Base-by-base conservation (phyloP, 1,140 invertebrate species). In the Patella vulgata region DNA sequence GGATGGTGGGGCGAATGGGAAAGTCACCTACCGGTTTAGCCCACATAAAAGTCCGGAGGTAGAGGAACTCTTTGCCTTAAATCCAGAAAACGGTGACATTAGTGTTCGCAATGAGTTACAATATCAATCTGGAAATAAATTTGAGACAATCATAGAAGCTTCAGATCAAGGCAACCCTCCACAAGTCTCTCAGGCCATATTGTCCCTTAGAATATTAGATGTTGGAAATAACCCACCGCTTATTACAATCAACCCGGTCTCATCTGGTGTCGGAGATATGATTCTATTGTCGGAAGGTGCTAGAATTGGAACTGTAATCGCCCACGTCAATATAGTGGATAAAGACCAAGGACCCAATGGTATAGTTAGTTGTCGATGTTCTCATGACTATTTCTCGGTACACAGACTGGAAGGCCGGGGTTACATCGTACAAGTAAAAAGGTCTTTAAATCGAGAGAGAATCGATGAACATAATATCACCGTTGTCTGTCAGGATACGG, bases 401-500 rank as follows among this genome's bases (percentile, higher is more conserved):
- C 62, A 68, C 3, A 51, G 56, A 17, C 48, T 80, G 8, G 52
- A 68, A 4, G 63, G 60, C 19, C 57, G 66, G 21, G 70, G 70
- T 3, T 80, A 69, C 53, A 62, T 70, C n/a, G 72, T 80, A 0
- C 57, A 97, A 76, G 95, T 97, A 44, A 95, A 94, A 68, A 94
- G 93, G 0, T 90, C 91, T 57, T 86, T 99, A 14, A 96, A 99
- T 82, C 88, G 96, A 33, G 97, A 99, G 86, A 91, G 89, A 0
- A 88, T 92, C 1, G 69, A 66, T 19, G 89, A 88, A 21, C 98
- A 98, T 80, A 91, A 90, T 74, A 86, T 99, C 62, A 88, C 94
- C 4, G 93, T 99, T 48, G 94, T 96, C 83, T 97, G 97, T 0
- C 84, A 93, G 30, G 97, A 99, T 80, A 95, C 96, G 0, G 97